A percentile compares a stretch with the other conserved stretches of the same genome.
phyloP scores from a whole-genome alignment of 2,113 vertebrate species.

The Pyrgilauda ruficollis region DNA sequence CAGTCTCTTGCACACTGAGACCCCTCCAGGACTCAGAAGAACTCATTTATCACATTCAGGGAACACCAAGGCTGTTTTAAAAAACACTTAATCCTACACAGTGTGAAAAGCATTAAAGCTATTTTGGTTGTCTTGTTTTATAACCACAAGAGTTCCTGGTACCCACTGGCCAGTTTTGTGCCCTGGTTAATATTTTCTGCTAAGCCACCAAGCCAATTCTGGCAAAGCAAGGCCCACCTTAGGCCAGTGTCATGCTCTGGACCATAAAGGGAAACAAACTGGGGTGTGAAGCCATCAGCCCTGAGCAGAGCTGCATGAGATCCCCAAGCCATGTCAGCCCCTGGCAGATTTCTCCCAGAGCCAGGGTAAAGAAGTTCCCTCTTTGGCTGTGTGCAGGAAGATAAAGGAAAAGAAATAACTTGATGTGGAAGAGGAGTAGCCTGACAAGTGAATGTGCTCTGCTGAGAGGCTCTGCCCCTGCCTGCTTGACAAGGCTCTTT shows the following conservation, averaged over 20 bases:
- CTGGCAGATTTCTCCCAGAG: background rate
- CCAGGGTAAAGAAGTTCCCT: background rate
- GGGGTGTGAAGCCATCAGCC: background rate
- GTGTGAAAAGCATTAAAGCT: background rate
- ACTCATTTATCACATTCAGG: background rate
- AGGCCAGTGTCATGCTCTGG: background rate
- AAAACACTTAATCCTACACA: background rate
- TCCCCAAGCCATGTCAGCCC: background rate
- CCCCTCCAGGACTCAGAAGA: background rate
- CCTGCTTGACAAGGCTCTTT: fast-evolving
- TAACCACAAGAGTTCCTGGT: background rate
- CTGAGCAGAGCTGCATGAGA: background rate
- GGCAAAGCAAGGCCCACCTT: background rate
- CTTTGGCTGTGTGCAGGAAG: background rate
- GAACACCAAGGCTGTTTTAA: background rate
- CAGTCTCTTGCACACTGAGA: background rate
- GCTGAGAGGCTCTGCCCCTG: background rate
- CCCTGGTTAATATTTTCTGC: background rate
- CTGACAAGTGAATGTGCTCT: fast-evolving
- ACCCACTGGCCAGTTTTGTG: background rate
- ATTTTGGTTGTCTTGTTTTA: constrained; percentile 17
- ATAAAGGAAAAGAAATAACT: background rate
- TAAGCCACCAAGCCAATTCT: background rate
- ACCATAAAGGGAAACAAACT: background rate
- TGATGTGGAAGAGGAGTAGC: background rate